Conservation (phyloP, 2,888 invertebrate genomes). For the Tyria jacobaeae region DNA sequence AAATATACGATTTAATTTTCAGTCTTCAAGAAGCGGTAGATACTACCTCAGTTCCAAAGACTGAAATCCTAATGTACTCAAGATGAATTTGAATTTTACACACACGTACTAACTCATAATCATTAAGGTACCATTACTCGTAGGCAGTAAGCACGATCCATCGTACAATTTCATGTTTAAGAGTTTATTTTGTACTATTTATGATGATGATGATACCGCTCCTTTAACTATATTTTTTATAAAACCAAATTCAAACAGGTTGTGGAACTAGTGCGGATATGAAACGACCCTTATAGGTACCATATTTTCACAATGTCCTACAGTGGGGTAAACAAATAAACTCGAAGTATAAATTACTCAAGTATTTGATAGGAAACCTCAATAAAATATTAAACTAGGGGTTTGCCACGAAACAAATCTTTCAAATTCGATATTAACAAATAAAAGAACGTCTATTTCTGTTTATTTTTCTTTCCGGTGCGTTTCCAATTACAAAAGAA, state of each 20-base stretch:
- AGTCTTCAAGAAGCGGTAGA: too few relatives aligned
- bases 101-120: too few relatives aligned
- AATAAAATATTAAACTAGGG: slow-evolving; percentile 11
- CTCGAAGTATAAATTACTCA: background rate
- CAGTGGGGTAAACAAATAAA: background rate
- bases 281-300: background rate
- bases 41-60: too few relatives aligned
- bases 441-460: slow-evolving; percentile 27
- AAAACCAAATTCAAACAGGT: background rate
- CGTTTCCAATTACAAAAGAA: slow-evolving; percentile 49
- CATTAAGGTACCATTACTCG: too few relatives aligned
- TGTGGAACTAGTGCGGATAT: background rate
- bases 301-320: background rate
- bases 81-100: too few relatives aligned
- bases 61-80: too few relatives aligned
- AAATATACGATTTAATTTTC: too few relatives aligned
- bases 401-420: slow-evolving; percentile 33
- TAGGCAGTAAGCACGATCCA: too few relatives aligned
- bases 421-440: slow-evolving; percentile 44
- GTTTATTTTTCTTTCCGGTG: slow-evolving; percentile 43
- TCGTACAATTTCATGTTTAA: too few relatives aligned
- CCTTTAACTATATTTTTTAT: background rate
- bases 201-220: too few relatives aligned
- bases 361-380: slow-evolving; percentile 4
- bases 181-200: too few relatives aligned